Percentiles rank a stretch among this genome's conserved stretches.
These are phyloP conservation scores for Anthopleura sola DNA, from an alignment of 64 coral and sea anemone genomes.

Conservation along the genomic window DNA sequence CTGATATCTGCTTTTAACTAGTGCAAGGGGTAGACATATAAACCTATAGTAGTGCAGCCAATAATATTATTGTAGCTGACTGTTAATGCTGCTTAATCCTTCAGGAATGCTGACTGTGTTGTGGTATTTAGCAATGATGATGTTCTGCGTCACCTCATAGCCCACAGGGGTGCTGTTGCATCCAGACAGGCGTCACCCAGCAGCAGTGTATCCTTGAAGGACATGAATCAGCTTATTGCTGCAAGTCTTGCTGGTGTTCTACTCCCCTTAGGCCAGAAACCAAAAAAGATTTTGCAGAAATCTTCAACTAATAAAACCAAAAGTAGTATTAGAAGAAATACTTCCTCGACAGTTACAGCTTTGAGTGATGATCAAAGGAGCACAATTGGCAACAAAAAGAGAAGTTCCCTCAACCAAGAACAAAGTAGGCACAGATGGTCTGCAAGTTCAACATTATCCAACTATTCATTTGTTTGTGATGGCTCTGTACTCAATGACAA, in stretches of 20 bases:
- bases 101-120: constrained; percentile 76
- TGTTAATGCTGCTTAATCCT: background rate
- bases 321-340: background rate
- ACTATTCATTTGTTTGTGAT: background rate
- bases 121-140: constrained; percentile 87
- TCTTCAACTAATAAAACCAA: background rate
- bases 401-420: background rate
- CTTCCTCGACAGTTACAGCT: background rate
- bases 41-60: too few relatives aligned
- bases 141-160: constrained; percentile 61
- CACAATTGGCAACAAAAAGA: background rate
- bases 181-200: constrained; percentile 9
- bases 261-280: constrained; percentile 61
- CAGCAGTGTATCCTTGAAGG: constrained; percentile 61
- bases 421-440: background rate
- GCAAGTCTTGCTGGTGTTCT: constrained; percentile 79
- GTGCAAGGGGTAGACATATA: too few relatives aligned
- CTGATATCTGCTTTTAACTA: too few relatives aligned
- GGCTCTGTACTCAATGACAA: constrained; percentile 14
- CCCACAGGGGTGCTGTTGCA: constrained; percentile 26
- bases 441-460: background rate
- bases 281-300: constrained; percentile 45
- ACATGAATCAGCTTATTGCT: constrained; percentile 81
- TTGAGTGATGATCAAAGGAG: background rate
- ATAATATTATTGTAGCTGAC: too few relatives aligned